Evolutionary conservation across 2,113 vertebrate genomes (phyloP).

Genomic region (Oreotrochilus melanogaster): DNA sequence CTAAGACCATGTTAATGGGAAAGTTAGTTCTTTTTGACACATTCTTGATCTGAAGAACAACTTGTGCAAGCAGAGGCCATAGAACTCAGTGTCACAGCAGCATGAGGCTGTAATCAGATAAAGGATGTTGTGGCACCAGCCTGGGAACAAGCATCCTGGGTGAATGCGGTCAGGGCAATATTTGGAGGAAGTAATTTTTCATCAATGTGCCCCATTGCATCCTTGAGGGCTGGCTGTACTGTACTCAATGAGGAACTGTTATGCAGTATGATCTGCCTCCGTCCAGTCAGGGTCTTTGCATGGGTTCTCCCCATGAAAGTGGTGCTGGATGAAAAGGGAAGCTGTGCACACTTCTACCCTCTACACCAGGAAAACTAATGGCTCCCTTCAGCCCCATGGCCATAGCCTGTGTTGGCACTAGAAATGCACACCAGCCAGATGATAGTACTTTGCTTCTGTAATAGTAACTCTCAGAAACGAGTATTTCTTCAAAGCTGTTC

Average conservation of each 20-base stretch:
- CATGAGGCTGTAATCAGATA: not conserved
- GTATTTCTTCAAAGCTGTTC: not conserved
- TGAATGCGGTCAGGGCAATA: accelerated
- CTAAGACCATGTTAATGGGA: slow-evolving; percentile 41
- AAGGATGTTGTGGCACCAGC: not conserved
- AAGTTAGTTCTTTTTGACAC: slow-evolving; percentile 52
- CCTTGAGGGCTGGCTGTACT: not conserved
- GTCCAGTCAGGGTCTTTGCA: not conserved
- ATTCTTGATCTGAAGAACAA: not conserved
- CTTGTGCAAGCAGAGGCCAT: not conserved
- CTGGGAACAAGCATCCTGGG: not conserved
- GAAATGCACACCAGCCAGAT: not conserved
- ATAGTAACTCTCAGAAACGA: not conserved
- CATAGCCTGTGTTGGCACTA: not conserved
- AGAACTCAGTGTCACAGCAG: not conserved
- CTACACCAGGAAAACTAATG: not conserved
- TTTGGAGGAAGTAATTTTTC: not conserved
- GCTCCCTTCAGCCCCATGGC: not conserved
- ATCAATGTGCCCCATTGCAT: accelerated
- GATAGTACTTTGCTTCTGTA: not conserved
- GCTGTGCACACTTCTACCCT: accelerated
- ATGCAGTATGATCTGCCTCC: not conserved
- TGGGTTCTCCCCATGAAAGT: not conserved
- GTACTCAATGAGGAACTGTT: accelerated
- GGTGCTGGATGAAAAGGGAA: not conserved